Conservation (phyloP, 1,140 invertebrate species). For the Battus philenor region DNA sequence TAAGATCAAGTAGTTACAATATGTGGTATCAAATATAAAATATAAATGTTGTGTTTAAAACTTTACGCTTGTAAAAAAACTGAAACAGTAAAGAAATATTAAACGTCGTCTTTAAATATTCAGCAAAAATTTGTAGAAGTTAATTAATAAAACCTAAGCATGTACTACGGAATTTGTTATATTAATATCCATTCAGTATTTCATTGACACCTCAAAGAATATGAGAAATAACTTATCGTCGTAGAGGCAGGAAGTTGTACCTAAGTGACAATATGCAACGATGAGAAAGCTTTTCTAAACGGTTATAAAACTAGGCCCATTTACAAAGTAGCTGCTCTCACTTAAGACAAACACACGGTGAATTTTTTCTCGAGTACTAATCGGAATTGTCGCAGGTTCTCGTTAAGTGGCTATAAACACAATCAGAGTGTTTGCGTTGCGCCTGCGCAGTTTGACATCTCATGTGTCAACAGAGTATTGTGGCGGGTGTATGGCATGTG, state of each 20-base stretch:
- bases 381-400: constrained; percentile 64
- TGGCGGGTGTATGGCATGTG: constrained; percentile 43
- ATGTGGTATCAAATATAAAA: too few species aligned
- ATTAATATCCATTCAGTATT: too few species aligned
- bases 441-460: constrained; percentile 62
- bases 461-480: constrained; percentile 54
- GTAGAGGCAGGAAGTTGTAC: constrained; percentile 4
- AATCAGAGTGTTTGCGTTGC: constrained; percentile 61
- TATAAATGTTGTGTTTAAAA: too few species aligned
- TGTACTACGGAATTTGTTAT: too few species aligned
- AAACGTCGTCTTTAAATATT: too few species aligned
- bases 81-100: too few species aligned
- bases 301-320: constrained; percentile 32
- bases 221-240: too few species aligned
- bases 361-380: constrained; percentile 65
- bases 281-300: constrained; percentile 17
- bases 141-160: too few species aligned
- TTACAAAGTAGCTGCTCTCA: constrained; percentile 68
- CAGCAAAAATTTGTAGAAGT: too few species aligned
- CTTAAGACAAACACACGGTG: constrained; percentile 53
- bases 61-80: too few species aligned
- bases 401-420: constrained; percentile 74
- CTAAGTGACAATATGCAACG: constrained; percentile 1
- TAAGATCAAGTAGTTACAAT: too few species aligned
- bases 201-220: too few species aligned